A percentile compares a stretch with the other conserved stretches of the same genome.
phyloP scores from a whole-genome alignment of 1,140 invertebrate species.

The Saccostrea glomerata region DNA sequence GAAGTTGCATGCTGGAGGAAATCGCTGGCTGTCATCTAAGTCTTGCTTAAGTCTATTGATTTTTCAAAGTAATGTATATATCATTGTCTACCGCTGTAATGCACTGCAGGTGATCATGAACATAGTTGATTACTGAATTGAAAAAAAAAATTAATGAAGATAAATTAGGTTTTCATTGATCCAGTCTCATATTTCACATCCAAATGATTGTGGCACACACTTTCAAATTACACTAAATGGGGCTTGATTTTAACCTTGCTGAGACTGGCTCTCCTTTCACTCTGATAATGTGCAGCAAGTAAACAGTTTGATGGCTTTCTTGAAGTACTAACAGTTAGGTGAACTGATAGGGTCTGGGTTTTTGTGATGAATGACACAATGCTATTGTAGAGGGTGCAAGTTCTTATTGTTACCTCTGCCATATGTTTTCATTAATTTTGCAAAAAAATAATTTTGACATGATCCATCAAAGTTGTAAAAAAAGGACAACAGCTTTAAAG shows the following conservation, averaged over 20 bases:
- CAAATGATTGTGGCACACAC: conserved; percentile 1
- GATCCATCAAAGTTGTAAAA: no score
- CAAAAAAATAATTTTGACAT: no score
- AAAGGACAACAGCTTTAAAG: no score
- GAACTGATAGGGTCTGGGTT: neutral
- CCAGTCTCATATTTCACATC: neutral
- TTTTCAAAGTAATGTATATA: conserved; percentile 8
- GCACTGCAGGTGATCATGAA: neutral
- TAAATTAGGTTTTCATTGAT: conserved; percentile 3
- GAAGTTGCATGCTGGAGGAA: neutral
- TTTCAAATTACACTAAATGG: conserved; percentile 12
- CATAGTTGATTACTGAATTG: neutral
- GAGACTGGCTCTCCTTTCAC: neutral
- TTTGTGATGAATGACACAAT: neutral
- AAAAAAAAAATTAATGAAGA: neutral
- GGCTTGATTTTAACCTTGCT: neutral
- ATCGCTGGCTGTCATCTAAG: neutral
- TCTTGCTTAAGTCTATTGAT: neutral
- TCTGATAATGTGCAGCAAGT: neutral
- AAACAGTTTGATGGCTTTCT: neutral
- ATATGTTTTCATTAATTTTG: no score
- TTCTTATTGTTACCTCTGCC: no score
- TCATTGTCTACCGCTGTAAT: neutral
- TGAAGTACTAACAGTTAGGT: neutral
- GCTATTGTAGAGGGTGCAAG: neutral